Evolutionary conservation across 2,888 invertebrate species (phyloP).

Genomic region (Helleia helle): DNA sequence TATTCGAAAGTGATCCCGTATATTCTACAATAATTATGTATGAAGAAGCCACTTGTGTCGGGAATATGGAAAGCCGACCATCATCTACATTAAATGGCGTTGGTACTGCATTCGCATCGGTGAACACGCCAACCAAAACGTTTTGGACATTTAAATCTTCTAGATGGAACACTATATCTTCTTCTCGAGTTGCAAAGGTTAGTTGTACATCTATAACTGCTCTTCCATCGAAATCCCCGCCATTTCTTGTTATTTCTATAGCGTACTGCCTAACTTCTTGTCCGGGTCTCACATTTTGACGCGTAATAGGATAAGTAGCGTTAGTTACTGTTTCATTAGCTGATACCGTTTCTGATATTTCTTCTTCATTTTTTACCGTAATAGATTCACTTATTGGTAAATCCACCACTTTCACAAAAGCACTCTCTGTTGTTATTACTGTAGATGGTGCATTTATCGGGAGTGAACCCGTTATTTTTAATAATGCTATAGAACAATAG

Average conservation of each 20-base stretch:
- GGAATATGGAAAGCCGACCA: slow-evolving; percentile 30
- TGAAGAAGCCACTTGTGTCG: slow-evolving; percentile 21
- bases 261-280: slow-evolving; percentile 32
- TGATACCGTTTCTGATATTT: background rate
- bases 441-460: background rate
- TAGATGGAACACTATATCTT: slow-evolving; percentile 29
- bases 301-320: slow-evolving; percentile 16
- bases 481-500: slow-evolving; percentile 27
- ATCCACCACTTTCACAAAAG: background rate
- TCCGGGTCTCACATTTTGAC: slow-evolving; percentile 34
- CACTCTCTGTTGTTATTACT: background rate
- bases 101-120: slow-evolving; percentile 23
- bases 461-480: slow-evolving; percentile 1
- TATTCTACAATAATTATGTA: slow-evolving; percentile 39
- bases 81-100: slow-evolving; percentile 24
- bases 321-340: slow-evolving; percentile 17
- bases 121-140: slow-evolving; percentile 32
- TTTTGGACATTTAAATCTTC: slow-evolving; percentile 29
- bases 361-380: background rate
- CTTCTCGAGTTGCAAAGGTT: slow-evolving; percentile 27
- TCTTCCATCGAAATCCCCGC: slow-evolving; percentile 33
- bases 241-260: slow-evolving; percentile 31
- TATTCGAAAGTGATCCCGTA: slow-evolving; percentile 27
- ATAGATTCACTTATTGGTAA: background rate
- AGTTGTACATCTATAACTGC: slow-evolving; percentile 30